Evolutionary conservation across 2,888 invertebrate genomes (phyloP), one percentile per base, ranked within the genome.

Genomic region (Platycheirus rosarum): DNA sequence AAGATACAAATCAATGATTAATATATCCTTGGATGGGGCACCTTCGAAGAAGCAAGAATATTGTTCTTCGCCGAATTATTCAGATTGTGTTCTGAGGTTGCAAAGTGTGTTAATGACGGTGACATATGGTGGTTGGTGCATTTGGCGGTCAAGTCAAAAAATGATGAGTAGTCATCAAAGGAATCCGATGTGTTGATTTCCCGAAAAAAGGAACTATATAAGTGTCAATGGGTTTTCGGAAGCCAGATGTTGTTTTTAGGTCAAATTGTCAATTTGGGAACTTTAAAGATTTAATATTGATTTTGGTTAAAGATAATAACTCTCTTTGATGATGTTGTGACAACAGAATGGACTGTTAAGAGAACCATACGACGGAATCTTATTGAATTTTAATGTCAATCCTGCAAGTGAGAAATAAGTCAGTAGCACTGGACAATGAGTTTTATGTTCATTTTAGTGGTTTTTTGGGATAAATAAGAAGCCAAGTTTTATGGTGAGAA

Each of bases 1-100:
- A 46, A 75, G 79, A 79, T 79, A 79, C 49, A 65, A 65, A 80
- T 75, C 79, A 75, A 57, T 80, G 79, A 80, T 75, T 75, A 75
- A 80, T 80, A 69, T 48, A n/a, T n/a, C n/a, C n/a, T n/a, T 65
- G 42, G 42, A 32, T 2, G 16, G 49, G 48, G n/a, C 35, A 32
- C 48, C 57, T 69, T 63, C 48, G 63, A 11, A 23, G 69, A 35
- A 16, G 14, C n/a, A n/a, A 14, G 8, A 16, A 48, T 23, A 74
- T 69, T 74, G 42, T 73, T 73, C 66, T 48, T 44, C 6, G n/a
- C n/a, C n/a, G 37, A 23, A 49, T 26, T 49, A 13, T 29, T 16
- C 62, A 18, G n/a, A 35, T 42, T 9, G 9, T 1, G 16, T 16
- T 1, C 26, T 29, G 37, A 20, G 20, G 13, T 55, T 60, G 65